A percentile compares a stretch with the other conserved stretches of the same genome.
These are phyloP conservation scores for Electrophaes corylata DNA, from an alignment of 2,888 invertebrate genomes.

Conservation along the genomic window DNA sequence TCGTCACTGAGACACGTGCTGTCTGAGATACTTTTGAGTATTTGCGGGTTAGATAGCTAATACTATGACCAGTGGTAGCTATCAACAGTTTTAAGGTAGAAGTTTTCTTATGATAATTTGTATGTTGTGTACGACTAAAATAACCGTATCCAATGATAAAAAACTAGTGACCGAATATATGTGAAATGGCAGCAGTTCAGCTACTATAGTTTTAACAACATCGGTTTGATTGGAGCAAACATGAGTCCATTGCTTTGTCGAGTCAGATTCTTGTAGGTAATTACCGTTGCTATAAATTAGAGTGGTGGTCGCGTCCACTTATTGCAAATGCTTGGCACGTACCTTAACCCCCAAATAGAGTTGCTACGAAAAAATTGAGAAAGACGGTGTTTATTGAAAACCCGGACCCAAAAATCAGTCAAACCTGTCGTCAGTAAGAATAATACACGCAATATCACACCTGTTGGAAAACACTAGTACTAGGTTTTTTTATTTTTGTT, in stretches of 20 bases:
- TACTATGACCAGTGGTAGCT: too few relatives aligned
- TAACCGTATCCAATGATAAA: background rate
- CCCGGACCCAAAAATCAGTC: background rate
- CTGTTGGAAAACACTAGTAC: too few relatives aligned
- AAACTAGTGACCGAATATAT: background rate
- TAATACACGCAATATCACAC: too few relatives aligned
- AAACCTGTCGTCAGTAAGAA: too few relatives aligned
- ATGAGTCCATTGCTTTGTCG: conserved; percentile 54
- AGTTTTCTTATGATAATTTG: too few relatives aligned
- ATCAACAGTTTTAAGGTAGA: too few relatives aligned
- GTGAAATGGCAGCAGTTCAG: background rate
- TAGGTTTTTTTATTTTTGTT: too few relatives aligned
- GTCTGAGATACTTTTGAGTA: too few relatives aligned
- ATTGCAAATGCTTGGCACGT: conserved; percentile 70
- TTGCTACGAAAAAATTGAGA: conserved; percentile 39
- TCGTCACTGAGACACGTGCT: too few relatives aligned
- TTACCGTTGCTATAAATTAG: conserved; percentile 77
- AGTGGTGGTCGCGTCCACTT: conserved; percentile 50
- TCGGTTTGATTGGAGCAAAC: conserved; percentile 53
- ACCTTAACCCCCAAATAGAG: conserved; percentile 36
- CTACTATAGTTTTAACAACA: conserved; percentile 32
- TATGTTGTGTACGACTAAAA: too few relatives aligned
- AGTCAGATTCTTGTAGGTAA: conserved; percentile 75
- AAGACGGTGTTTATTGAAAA: conserved; percentile 11
- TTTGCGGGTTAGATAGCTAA: too few relatives aligned